Evolutionary conservation across 2,888 invertebrate species (phyloP).

Genomic region (Drosophila subsilvestris): DNA sequence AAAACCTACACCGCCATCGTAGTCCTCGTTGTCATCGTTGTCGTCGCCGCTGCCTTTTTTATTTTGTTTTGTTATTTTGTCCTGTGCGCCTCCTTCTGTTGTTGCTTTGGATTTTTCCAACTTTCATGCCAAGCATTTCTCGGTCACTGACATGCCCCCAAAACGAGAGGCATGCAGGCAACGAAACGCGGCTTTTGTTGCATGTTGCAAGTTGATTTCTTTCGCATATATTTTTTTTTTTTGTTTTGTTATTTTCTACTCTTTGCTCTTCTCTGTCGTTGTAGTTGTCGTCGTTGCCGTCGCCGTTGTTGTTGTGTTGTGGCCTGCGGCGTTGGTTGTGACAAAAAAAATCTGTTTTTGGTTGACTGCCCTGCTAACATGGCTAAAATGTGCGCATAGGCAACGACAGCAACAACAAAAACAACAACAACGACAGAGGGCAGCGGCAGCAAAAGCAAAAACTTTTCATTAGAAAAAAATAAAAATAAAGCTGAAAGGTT

Average conservation of each 20-base stretch:
- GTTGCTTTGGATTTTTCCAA: constrained; percentile 58
- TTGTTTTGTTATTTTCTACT: not conserved
- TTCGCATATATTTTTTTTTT: constrained; percentile 39
- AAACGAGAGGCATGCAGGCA: constrained; percentile 28
- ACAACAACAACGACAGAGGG: constrained; percentile 19
- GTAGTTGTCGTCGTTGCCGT: constrained; percentile 36
- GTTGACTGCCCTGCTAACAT: constrained; percentile 66
- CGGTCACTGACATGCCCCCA: constrained; percentile 73
- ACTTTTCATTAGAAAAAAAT: constrained; percentile 27
- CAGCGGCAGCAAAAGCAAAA: constrained; percentile 18
- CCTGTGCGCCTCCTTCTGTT: constrained; percentile 3
- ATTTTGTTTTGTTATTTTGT: constrained; percentile 9
- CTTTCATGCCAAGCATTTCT: constrained; percentile 67
- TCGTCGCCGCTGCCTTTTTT: constrained; percentile 22
- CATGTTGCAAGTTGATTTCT: constrained; percentile 67
- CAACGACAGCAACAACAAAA: constrained; percentile 29
- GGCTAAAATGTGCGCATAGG: constrained; percentile 44
- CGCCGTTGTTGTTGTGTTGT: constrained; percentile 31
- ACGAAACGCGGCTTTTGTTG: constrained; percentile 57
- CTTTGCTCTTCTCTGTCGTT: constrained; percentile 15
- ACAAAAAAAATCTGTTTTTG: constrained; percentile 63
- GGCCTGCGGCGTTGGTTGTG: constrained; percentile 61
- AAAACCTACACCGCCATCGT: constrained; percentile 50
- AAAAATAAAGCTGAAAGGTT: not conserved
- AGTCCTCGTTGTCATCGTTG: constrained; percentile 17